A percentile compares a stretch with the other conserved stretches of the same genome.
phyloP scores from a whole-genome alignment of 2,113 vertebrate species.

The Ammodytes marinus region DNA sequence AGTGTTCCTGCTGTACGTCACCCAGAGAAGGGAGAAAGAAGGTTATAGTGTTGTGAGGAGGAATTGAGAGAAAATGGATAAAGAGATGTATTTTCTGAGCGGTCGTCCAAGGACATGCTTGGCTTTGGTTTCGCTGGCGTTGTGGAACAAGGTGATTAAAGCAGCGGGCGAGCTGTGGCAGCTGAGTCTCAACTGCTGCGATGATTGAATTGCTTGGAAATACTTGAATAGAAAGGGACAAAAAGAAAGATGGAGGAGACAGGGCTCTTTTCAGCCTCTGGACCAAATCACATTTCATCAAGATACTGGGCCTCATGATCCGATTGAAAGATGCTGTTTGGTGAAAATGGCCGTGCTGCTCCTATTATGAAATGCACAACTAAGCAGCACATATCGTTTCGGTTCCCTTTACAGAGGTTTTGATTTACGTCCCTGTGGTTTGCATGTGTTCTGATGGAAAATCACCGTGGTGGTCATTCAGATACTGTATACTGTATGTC shows the following conservation, averaged over 20 bases:
- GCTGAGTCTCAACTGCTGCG: slow-evolving; percentile 32
- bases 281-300: slow-evolving; percentile 33
- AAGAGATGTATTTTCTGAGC: slow-evolving; percentile 27
- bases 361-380: slow-evolving; percentile 27
- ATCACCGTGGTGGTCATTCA: not conserved
- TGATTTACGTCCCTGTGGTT: slow-evolving; percentile 16
- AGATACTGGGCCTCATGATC: slow-evolving; percentile 1
- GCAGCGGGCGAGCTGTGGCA: slow-evolving; percentile 48
- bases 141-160: slow-evolving; percentile 50
- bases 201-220: slow-evolving; percentile 53
- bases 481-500: slow-evolving; percentile 21
- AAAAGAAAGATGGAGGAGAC: slow-evolving; percentile 3
- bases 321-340: slow-evolving; percentile 41
- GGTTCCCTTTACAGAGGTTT: slow-evolving; percentile 23
- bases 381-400: not conserved
- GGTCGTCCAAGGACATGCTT: slow-evolving; percentile 24
- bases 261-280: slow-evolving; percentile 14
- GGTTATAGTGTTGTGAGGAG: slow-evolving; percentile 3
- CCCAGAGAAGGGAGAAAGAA: not conserved
- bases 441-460: slow-evolving; percentile 4
- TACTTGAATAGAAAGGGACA: slow-evolving; percentile 11
- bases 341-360: slow-evolving; percentile 5
- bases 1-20: slow-evolving; percentile 33
- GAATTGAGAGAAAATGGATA: slow-evolving; percentile 25
- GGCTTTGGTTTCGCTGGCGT: slow-evolving; percentile 18